Percentiles rank a stretch among this genome's conserved stretches.
Evolutionary conservation across 2,797 vertebrate genomes (phyloP).

Genomic region (Amblyraja radiata): DNA sequence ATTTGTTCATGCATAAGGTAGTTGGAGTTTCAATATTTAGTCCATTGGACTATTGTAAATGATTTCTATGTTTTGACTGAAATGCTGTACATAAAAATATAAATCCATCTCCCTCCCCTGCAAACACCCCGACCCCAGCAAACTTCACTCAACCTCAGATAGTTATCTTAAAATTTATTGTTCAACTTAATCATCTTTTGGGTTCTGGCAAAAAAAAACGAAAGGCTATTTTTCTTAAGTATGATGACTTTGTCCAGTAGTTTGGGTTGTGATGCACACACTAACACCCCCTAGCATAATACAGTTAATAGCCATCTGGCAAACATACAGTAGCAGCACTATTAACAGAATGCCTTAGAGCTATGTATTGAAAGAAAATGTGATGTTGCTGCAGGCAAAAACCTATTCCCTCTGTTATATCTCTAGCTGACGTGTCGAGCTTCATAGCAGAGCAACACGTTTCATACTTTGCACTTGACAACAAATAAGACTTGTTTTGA

Average conservation of each 20-base stretch:
- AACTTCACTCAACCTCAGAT: neutral
- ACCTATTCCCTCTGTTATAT: neutral
- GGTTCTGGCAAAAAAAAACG: neutral
- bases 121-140: neutral
- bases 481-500: constrained; percentile 33
- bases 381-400: constrained; percentile 29
- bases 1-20: neutral
- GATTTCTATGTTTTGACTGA: neutral
- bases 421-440: neutral
- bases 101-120: neutral
- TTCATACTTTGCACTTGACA: constrained; percentile 15
- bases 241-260: neutral
- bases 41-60: neutral
- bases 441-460: constrained; percentile 7
- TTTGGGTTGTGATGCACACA: neutral
- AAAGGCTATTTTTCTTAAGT: neutral
- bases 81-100: neutral
- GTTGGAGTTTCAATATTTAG: neutral
- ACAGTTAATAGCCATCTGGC: neutral
- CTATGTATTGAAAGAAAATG: constrained; percentile 35
- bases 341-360: constrained; percentile 31
- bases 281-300: neutral
- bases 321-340: neutral
- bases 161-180: neutral
- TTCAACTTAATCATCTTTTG: neutral